Evolutionary conservation across 1,140 invertebrate species (phyloP).

Genomic region (Ylistrum balloti): DNA sequence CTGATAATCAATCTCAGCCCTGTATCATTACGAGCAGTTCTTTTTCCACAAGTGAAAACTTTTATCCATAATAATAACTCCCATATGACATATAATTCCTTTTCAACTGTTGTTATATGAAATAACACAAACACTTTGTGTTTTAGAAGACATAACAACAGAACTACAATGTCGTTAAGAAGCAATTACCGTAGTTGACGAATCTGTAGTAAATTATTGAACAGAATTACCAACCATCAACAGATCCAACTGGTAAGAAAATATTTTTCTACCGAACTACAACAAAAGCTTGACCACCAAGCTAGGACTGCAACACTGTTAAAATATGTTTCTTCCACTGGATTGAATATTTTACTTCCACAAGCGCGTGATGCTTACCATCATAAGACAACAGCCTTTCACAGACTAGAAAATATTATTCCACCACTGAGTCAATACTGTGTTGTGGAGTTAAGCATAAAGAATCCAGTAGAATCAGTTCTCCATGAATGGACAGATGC

Average conservation of each 20-base stretch:
- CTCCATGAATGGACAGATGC: conserved; percentile 23
- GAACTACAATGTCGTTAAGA: not conserved
- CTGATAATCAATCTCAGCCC: not conserved
- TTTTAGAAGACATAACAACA: not conserved
- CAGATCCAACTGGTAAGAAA: not conserved
- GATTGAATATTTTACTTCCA: not conserved
- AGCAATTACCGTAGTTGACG: not conserved
- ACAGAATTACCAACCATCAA: not conserved
- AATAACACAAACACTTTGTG: not conserved
- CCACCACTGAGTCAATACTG: not conserved
- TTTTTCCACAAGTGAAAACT: not conserved
- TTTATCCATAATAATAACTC: not conserved
- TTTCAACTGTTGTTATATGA: not conserved
- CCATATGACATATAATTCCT: not conserved
- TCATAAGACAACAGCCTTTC: not conserved
- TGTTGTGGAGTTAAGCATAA: not conserved
- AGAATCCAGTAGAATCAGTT: not conserved
- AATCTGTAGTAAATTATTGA: not conserved
- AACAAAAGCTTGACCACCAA: not conserved
- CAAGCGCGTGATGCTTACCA: not conserved
- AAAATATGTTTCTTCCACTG: not conserved
- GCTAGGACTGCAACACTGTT: not conserved
- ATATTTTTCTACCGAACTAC: not conserved
- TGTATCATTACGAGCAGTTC: not conserved
- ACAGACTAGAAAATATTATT: not conserved